Evolutionary conservation across 2,888 invertebrate genomes (phyloP).

Genomic region (Tryphoninae sp.): DNA sequence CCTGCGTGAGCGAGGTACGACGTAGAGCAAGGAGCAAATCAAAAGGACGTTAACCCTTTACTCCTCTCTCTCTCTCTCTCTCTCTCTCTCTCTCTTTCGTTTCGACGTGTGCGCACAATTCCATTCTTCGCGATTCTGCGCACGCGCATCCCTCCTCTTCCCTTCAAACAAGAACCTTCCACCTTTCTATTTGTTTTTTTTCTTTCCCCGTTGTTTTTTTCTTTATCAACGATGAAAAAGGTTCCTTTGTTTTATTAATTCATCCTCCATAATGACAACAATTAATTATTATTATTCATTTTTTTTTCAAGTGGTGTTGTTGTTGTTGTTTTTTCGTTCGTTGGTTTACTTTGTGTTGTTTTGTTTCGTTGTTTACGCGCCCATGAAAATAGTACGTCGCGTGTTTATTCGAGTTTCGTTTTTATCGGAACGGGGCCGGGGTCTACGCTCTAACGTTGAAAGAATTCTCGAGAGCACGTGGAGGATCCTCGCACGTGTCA

Average conservation of each 20-base stretch:
- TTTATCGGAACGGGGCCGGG: slow-evolving; percentile 14
- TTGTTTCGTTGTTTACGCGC: neutral
- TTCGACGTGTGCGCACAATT: neutral
- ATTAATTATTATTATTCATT: neutral
- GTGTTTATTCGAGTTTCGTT: slow-evolving; percentile 17
- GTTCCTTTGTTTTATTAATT: neutral
- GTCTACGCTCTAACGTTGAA: slow-evolving; percentile 45
- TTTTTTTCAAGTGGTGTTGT: neutral
- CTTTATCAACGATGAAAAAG: neutral
- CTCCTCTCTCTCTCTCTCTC: slow-evolving; percentile 45
- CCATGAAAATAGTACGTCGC: slow-evolving; percentile 14
- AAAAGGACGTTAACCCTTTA: slow-evolving; percentile 77
- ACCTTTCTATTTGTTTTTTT: neutral
- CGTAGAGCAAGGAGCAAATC: slow-evolving; percentile 68
- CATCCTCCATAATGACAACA: neutral
- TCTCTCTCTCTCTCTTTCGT: slow-evolving; percentile 50
- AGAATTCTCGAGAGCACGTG: slow-evolving; percentile 63
- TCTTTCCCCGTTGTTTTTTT: neutral
- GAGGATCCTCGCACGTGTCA: slow-evolving; percentile 63
- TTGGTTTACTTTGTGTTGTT: neutral
- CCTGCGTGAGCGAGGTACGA: slow-evolving; percentile 46
- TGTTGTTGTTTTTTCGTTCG: neutral
- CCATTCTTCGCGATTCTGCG: neutral
- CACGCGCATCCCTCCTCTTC: neutral
- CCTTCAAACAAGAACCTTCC: neutral